phyloP scores from a whole-genome alignment of 64 coral and sea anemone species.

The Pocillopora damicornis region DNA sequence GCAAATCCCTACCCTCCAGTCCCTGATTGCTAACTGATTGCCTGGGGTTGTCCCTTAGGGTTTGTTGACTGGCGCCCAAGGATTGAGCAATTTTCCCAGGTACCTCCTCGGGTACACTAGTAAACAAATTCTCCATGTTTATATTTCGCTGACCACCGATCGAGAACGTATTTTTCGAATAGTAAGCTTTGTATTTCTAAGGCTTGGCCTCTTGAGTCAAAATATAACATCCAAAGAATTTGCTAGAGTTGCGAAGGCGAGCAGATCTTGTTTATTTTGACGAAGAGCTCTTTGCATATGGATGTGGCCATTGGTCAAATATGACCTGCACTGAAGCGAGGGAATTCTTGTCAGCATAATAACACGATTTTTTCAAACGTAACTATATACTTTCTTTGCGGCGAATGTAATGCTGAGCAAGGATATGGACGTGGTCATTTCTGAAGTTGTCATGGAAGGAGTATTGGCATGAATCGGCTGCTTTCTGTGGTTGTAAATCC shows the following conservation, averaged over 20 bases:
- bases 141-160: background rate
- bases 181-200: background rate
- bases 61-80: background rate
- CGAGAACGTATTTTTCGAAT: background rate
- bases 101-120: background rate
- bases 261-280: slow-evolving; percentile 38
- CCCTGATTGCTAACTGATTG: background rate
- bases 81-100: slow-evolving; percentile 10
- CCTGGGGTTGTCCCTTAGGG: background rate
- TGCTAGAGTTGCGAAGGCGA: slow-evolving; percentile 14
- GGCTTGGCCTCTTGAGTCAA: background rate
- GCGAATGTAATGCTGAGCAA: background rate
- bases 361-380: slow-evolving; percentile 7
- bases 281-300: slow-evolving; percentile 40
- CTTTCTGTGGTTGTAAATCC: background rate
- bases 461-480: background rate
- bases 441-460: background rate
- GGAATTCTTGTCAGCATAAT: slow-evolving; percentile 36
- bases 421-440: background rate
- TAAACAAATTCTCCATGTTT: slow-evolving; percentile 21
- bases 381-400: background rate
- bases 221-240: background rate
- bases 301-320: slow-evolving; percentile 42
- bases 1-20: background rate
- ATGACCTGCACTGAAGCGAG: slow-evolving; percentile 27